Evolutionary conservation across 2,113 vertebrate species (phyloP).

Genomic region (Pomatorhinus ruficollis): DNA sequence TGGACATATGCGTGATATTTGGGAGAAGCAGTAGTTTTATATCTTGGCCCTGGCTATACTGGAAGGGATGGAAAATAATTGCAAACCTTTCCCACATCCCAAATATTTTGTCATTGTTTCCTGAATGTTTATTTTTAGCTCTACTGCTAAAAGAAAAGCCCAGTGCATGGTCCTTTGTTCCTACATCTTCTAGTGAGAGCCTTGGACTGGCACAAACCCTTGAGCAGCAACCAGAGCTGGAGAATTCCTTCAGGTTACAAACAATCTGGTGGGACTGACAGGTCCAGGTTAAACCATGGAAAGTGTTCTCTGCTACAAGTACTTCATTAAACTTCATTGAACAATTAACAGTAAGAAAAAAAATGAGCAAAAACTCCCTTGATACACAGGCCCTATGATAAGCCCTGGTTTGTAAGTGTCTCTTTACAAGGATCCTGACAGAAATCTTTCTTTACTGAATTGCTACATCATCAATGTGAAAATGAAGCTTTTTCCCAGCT

Average conservation of each 20-base stretch:
- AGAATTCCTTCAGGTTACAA: not conserved
- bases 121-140: not conserved
- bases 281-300: not conserved
- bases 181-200: not conserved
- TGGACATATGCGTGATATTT: not conserved
- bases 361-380: not conserved
- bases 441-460: not conserved
- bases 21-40: not conserved
- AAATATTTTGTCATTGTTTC: not conserved
- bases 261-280: not conserved
- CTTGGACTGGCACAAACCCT: not conserved
- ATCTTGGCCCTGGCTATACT: not conserved
- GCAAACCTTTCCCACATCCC: not conserved
- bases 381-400: fast-evolving
- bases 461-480: not conserved
- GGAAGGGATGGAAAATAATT: not conserved
- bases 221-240: not conserved
- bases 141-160: not conserved
- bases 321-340: not conserved
- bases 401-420: not conserved
- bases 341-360: not conserved
- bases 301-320: not conserved
- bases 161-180: not conserved
- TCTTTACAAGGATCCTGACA: not conserved
- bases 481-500: not conserved